phyloP scores from a whole-genome alignment of 2,888 invertebrate species.

The Labia minor region DNA sequence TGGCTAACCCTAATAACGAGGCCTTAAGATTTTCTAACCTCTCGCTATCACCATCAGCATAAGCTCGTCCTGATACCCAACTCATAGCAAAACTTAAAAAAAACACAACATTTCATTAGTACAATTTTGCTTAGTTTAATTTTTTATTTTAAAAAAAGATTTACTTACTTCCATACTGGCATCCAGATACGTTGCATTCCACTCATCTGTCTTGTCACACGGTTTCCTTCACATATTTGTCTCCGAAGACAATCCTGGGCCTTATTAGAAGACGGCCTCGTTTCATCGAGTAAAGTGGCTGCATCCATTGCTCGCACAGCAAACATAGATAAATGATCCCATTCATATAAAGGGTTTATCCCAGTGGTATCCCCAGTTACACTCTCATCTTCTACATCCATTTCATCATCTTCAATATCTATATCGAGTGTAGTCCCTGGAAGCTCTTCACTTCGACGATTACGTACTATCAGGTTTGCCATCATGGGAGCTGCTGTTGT shows the following conservation, averaged over 20 bases:
- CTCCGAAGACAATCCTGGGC: slow-evolving; percentile 46
- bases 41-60: slow-evolving; percentile 34
- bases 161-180: slow-evolving; percentile 61
- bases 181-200: slow-evolving; percentile 55
- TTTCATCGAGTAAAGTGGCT: slow-evolving; percentile 41
- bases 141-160: neutral
- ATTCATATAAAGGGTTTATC: slow-evolving; percentile 28
- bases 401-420: slow-evolving; percentile 26
- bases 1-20: slow-evolving; percentile 55
- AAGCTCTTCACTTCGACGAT: neutral
- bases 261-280: slow-evolving; percentile 26
- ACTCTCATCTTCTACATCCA: slow-evolving; percentile 26
- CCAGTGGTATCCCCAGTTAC: slow-evolving; percentile 28
- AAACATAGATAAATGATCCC: slow-evolving; percentile 44
- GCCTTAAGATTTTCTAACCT: slow-evolving; percentile 53
- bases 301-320: slow-evolving; percentile 47
- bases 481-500: slow-evolving; percentile 32
- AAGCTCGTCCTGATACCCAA: slow-evolving; percentile 19
- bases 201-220: slow-evolving; percentile 43
- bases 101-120: slow-evolving; percentile 28
- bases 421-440: neutral
- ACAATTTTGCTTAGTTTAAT: too few relatives aligned
- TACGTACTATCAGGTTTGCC: slow-evolving; percentile 37
- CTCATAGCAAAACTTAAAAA: slow-evolving; percentile 20
- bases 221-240: slow-evolving; percentile 56